Evolutionary conservation across 2,888 invertebrate species (phyloP).

Genomic region (Plusia festucae): DNA sequence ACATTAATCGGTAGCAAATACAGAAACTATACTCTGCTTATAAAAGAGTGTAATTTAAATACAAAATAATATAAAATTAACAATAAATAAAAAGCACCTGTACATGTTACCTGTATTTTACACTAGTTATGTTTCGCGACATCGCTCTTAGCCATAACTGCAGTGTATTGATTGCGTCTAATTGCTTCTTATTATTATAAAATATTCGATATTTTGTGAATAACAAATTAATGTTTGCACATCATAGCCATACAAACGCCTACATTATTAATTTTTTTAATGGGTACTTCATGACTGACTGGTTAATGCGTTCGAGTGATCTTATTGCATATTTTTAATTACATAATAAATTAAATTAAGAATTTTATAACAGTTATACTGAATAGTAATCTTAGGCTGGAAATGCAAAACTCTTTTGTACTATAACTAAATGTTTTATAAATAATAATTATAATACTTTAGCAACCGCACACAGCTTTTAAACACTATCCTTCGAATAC

Average conservation of each 20-base stretch:
- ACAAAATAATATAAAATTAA: constrained; percentile 9
- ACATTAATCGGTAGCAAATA: background rate
- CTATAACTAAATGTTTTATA: constrained; percentile 43
- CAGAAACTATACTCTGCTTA: background rate
- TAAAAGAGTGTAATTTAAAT: background rate
- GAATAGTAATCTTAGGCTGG: constrained; percentile 27
- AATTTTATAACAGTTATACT: constrained; percentile 30
- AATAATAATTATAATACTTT: constrained; percentile 48
- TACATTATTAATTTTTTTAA: constrained; percentile 11
- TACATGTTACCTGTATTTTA: background rate
- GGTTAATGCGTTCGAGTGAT: constrained; percentile 37
- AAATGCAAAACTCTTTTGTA: constrained; percentile 55
- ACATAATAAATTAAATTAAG: constrained; percentile 43
- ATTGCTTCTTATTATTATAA: background rate
- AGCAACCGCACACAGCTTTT: constrained; percentile 15
- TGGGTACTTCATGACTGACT: constrained; percentile 15
- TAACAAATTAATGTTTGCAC: constrained; percentile 21
- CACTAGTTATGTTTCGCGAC: background rate
- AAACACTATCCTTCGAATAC: background rate
- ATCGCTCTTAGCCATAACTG: background rate
- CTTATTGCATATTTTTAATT: constrained; percentile 21
- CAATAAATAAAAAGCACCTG: constrained; percentile 11
- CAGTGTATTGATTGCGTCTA: background rate
- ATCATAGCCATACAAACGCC: constrained; percentile 14
- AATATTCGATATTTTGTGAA: background rate